Base-by-base conservation (phyloP, 2,888 invertebrate genomes). In the Limnephilus rhombicus region DNA sequence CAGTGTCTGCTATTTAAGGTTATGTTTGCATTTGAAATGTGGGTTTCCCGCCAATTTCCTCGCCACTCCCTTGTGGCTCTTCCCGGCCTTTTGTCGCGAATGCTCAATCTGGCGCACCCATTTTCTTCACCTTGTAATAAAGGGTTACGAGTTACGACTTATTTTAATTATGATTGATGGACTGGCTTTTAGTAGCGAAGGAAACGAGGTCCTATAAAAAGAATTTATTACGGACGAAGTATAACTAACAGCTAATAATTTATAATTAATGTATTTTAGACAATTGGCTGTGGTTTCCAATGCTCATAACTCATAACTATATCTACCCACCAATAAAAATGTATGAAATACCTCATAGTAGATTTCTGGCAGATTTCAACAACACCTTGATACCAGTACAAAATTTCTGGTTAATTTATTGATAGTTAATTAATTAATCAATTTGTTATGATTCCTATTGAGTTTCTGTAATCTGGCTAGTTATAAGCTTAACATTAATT, bases 21-120 rank as follows among this genome's bases (percentile, higher is more conserved):
- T 34, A 37, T 83, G 83, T 83, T 83, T n/a, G 49, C 86, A 9
- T 34, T 24, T 18, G 49, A 85, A 85, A 85, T 45, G 86, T 37
- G 18, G 86, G 29, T n/a, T 45, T 45, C 49, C 12, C 85, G 85
- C 85, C 86, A 86, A 86, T 86, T 86, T 86, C 49, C 86, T 86
- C 86, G 86, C 49, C 86, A 29, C 86, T 86, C 86, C 86, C 29
- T 45, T 29, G 24, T 31, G 15, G 24, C 83, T 5, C 37, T 41
- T 41, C 37, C 15, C 83, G 34, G 24, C 4, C 29, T 15, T 31
- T 34, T 34, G 37, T n/a, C 34, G 83, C 83, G 37, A 37, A 18
- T 24, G 37, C 41, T 83, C 83, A 37, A 34, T 83, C 83, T 83
- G 9, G 24, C 68, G 68, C 68, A n/a, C 68, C 68, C 68, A 9